Evolutionary conservation across 2,113 vertebrate genomes (phyloP).

Genomic region (Engraulis encrasicolus): DNA sequence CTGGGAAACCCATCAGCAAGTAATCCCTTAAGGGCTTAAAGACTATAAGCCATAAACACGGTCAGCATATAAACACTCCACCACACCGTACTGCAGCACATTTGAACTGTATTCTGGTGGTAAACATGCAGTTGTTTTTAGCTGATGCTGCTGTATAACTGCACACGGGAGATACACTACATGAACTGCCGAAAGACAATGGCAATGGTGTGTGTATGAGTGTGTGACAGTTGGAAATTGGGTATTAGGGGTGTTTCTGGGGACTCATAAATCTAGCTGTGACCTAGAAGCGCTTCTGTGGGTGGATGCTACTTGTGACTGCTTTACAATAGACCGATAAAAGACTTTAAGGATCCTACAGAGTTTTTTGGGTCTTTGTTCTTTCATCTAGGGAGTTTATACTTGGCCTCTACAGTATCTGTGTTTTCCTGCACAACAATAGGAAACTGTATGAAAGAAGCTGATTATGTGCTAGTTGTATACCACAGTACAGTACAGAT

Average conservation of each 20-base stretch:
- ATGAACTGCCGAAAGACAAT: neutral
- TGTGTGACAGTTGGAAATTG: neutral
- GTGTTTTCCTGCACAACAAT: too few species aligned
- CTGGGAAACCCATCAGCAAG: neutral
- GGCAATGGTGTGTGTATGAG: neutral
- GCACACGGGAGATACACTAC: neutral
- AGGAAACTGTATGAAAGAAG: too few species aligned
- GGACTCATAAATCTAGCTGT: neutral
- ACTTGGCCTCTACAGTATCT: too few species aligned
- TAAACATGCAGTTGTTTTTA: neutral
- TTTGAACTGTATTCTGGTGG: neutral
- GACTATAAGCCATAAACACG: neutral
- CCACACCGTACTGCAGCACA: neutral
- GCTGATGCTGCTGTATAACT: neutral
- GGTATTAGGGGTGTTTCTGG: neutral
- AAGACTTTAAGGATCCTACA: neutral
- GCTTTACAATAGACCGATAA: neutral
- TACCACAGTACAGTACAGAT: too few species aligned
- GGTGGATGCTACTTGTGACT: neutral
- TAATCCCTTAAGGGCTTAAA: neutral
- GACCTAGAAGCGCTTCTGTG: neutral
- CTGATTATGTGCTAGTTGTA: too few species aligned
- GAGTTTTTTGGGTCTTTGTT: neutral
- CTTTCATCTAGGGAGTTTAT: too few species aligned
- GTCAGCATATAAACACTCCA: neutral